Percentiles rank a stretch among this genome's conserved stretches.
phyloP scores from a whole-genome alignment of 2,888 invertebrate species.

The Drosophila putrida region DNA sequence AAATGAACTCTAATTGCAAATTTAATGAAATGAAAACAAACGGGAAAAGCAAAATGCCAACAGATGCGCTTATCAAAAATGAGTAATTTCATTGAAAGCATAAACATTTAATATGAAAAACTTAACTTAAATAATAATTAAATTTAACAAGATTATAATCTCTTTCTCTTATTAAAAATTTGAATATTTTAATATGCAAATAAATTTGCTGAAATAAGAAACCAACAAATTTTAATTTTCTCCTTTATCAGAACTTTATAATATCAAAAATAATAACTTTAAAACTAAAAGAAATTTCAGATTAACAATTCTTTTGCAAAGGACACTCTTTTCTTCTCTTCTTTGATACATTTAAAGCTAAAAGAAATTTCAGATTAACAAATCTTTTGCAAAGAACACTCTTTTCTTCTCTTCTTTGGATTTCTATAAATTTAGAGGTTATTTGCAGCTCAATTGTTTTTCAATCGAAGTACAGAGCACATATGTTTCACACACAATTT shows the following conservation, averaged over 20 bases:
- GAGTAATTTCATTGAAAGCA: conserved; percentile 16
- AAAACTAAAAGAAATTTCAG: background rate
- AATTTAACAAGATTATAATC: background rate
- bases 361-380: background rate
- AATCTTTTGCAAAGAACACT: background rate
- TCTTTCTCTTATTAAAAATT: too few relatives aligned
- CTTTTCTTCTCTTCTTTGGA: background rate
- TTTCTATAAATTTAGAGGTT: background rate
- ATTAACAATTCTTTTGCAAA: background rate
- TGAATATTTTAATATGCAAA: too few relatives aligned
- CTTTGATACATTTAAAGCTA: background rate
- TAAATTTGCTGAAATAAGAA: too few relatives aligned
- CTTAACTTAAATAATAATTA: conserved; percentile 10
- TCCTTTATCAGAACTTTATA: too few relatives aligned
- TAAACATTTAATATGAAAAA: conserved; percentile 17
- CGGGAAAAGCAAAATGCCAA: conserved; percentile 25
- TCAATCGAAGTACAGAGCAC: background rate
- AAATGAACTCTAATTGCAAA: conserved; percentile 71
- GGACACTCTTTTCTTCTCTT: background rate
- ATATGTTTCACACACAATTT: background rate
- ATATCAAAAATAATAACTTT: too few relatives aligned
- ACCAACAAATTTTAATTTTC: too few relatives aligned
- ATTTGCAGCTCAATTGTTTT: conserved; percentile 5
- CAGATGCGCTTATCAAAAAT: conserved; percentile 27
- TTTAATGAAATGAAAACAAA: conserved; percentile 74